A percentile compares a stretch with the other conserved stretches of the same genome.
phyloP scores from a whole-genome alignment of 2,113 vertebrate genomes.

The Chaenocephalus aceratus region DNA sequence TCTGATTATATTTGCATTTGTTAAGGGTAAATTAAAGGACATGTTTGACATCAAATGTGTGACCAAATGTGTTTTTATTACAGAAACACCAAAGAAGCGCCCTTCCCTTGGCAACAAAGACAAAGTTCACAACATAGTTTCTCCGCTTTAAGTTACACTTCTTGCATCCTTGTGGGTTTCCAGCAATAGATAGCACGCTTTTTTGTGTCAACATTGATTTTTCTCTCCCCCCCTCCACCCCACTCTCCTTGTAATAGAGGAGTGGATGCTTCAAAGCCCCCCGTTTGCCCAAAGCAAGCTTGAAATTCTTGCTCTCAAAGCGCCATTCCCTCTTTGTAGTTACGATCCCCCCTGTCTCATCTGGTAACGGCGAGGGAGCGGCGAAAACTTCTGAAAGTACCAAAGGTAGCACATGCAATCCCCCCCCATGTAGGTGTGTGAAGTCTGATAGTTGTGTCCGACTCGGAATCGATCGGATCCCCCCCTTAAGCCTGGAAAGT shows the following conservation, averaged over 20 bases:
- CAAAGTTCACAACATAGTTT: constrained; percentile 49
- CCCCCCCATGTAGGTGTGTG: constrained; percentile 79
- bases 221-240: constrained; percentile 64
- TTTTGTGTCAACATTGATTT: constrained; percentile 91
- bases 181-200: constrained; percentile 71
- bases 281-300: constrained; percentile 90
- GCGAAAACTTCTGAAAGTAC: constrained; percentile 91
- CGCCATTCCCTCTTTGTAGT: constrained; percentile 88
- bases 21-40: not conserved
- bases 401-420: constrained; percentile 83
- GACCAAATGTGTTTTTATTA: not conserved
- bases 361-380: constrained; percentile 85
- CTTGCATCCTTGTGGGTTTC: constrained; percentile 68
- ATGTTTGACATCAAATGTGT: constrained; percentile 10
- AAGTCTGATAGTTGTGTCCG: constrained; percentile 75
- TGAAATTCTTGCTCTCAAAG: constrained; percentile 91
- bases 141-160: constrained; percentile 52
- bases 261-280: constrained; percentile 91
- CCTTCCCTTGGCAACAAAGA: constrained; percentile 10
- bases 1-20: not conserved
- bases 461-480: constrained; percentile 78
- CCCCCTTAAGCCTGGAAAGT: constrained; percentile 77
- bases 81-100: constrained; percentile 4
- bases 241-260: constrained; percentile 83
- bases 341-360: constrained; percentile 83